Evolutionary conservation across 2,888 invertebrate genomes (phyloP), one percentile per base, ranked within the genome.

Genomic region (Asteroscopus sphinx): DNA sequence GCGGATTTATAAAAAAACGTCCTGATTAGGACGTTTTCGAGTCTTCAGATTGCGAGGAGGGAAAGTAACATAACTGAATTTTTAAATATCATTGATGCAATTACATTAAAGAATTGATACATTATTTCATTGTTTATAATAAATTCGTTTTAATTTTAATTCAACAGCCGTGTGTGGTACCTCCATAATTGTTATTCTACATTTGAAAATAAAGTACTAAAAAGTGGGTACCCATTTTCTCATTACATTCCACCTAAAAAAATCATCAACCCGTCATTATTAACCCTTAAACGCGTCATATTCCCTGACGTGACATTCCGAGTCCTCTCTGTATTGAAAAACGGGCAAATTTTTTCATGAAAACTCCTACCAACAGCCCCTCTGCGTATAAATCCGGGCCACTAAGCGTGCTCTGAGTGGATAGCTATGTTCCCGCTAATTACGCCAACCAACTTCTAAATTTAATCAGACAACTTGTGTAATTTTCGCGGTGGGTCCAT

Each of bases 381-480:
- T 68, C 67, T 64, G 73, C n/a, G 74, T 61, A 81, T 75, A 77
- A 81, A 79, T 80, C 82, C 75, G 68, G 58, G 70, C 66, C 82
- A 79, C 83, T 83, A 83, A 86, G 85, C 81, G 86, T 64, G 76
- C 77, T 76, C 89, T 90, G 93, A 94, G 93, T 94, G 93, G 92
- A 93, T 91, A 91, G 90, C 90, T 84, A 90, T 93, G 94, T 94
- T 81, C 82, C 73, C 77, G 73, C 89, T 93, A 93, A 94, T 94
- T 93, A 93, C 88, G 48, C 63, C 75, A 67, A 59, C 80, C 87
- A 94, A 94, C 92, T 94, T 93, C 89, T 89, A 92, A 93, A 93
- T 93, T 93, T 93, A 93, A 93, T 93, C 91, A 93, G 87, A 84
- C 89, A 92, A 93, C 83, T 94, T 93, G 79, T 79, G 85, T 87